phyloP scores from a whole-genome alignment of 2,113 vertebrate genomes.

The Sylvietta virens region DNA sequence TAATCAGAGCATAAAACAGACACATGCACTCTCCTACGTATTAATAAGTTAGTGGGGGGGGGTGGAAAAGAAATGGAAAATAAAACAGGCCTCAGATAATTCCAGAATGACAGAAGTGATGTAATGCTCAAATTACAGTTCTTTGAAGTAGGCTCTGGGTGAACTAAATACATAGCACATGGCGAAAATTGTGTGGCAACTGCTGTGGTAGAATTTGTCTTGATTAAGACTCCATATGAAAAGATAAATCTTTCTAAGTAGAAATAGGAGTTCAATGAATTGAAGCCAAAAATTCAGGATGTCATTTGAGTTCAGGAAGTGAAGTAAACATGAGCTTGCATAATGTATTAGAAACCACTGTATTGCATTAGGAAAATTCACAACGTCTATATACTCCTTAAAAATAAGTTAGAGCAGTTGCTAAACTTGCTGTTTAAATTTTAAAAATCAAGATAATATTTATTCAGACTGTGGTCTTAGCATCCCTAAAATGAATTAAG shows the following conservation, averaged over 20 bases:
- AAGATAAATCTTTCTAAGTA: slow-evolving; percentile 65
- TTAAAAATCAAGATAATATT: not conserved
- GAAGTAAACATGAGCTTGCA: slow-evolving; percentile 34
- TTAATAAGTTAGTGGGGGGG: slow-evolving; percentile 57
- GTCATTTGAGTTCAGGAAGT: slow-evolving; percentile 44
- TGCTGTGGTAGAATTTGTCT: slow-evolving; percentile 61
- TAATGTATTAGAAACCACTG: slow-evolving; percentile 19
- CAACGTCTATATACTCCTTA: not conserved
- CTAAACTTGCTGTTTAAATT: slow-evolving; percentile 5
- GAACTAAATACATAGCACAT: slow-evolving; percentile 59
- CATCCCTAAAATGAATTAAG: not conserved
- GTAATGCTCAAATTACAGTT: slow-evolving; percentile 62
- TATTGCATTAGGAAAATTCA: slow-evolving; percentile 18
- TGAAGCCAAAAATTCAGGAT: slow-evolving; percentile 44
- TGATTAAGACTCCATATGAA: slow-evolving; percentile 61
- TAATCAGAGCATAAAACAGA: slow-evolving; percentile 60
- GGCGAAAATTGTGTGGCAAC: slow-evolving; percentile 60
- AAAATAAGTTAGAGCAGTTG: not conserved
- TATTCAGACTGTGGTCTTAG: not conserved
- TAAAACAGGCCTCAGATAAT: slow-evolving; percentile 60
- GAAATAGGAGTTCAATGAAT: slow-evolving; percentile 39
- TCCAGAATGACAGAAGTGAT: slow-evolving; percentile 61
- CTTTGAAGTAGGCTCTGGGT: slow-evolving; percentile 63
- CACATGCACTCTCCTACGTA: slow-evolving; percentile 45
- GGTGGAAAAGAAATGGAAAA: slow-evolving; percentile 41